phyloP scores from a whole-genome alignment of 1,140 invertebrate species.

The Apis dorsata region DNA sequence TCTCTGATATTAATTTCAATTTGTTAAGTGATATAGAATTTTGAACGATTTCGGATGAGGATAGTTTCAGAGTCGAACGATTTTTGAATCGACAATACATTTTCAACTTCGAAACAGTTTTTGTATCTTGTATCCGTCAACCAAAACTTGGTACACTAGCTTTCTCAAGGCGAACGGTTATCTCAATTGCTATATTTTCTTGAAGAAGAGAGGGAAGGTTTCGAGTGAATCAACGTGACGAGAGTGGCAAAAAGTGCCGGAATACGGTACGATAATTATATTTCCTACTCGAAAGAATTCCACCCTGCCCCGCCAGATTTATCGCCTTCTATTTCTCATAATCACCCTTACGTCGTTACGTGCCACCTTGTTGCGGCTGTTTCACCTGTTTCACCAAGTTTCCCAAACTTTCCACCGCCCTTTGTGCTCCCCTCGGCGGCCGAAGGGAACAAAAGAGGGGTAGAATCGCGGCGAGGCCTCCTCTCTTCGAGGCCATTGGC shows the following conservation, averaged over 20 bases:
- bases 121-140: too few relatives aligned
- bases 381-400: background rate
- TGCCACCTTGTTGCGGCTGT: background rate
- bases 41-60: too few relatives aligned
- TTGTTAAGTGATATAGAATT: too few relatives aligned
- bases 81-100: too few relatives aligned
- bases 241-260: background rate
- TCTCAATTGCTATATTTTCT: slow-evolving; percentile 11
- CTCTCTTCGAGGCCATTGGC: background rate
- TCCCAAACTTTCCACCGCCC: background rate
- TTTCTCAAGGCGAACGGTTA: background rate
- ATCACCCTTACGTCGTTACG: slow-evolving; percentile 14
- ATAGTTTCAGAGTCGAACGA: too few relatives aligned
- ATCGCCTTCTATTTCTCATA: background rate
- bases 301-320: background rate
- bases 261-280: background rate
- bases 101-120: too few relatives aligned
- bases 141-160: background rate
- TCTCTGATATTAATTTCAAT: too few relatives aligned
- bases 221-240: slow-evolving; percentile 29
- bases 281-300: background rate
- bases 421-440: background rate
- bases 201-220: background rate
- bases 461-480: background rate
- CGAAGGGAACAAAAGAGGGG: background rate